These are phyloP conservation scores for Diploscapter pachys DNA, from an alignment of 1,140 invertebrate genomes.

Conservation along the genomic window DNA sequence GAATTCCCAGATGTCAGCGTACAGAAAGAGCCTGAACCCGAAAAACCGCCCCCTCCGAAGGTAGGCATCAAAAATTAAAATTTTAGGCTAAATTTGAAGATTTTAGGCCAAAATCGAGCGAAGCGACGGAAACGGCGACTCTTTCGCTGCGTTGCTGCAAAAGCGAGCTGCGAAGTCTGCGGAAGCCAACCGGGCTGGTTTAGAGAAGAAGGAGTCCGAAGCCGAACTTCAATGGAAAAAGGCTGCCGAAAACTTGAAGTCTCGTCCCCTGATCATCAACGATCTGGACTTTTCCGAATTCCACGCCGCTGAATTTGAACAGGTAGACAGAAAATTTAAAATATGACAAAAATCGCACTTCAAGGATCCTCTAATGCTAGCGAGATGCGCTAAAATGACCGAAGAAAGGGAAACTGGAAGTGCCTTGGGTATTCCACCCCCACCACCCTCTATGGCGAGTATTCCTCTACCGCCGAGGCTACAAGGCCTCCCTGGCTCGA, in stretches of 20 bases:
- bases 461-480: conserved; percentile 45
- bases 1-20: conserved; percentile 42
- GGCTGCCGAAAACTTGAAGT: conserved; percentile 73
- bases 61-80: conserved; percentile 10
- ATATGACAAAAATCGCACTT: conserved; percentile 8
- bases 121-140: conserved; percentile 57
- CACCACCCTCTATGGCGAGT: conserved; percentile 52
- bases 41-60: conserved; percentile 29
- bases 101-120: conserved; percentile 21
- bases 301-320: conserved; percentile 65
- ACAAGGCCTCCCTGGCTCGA: conserved; percentile 35
- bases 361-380: conserved; percentile 51
- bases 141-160: conserved; percentile 58
- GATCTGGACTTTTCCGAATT: conserved; percentile 94
- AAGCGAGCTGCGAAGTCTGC: conserved; percentile 55
- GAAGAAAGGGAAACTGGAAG: conserved; percentile 45
- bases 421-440: conserved; percentile 58
- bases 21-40: conserved; percentile 25
- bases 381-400: conserved; percentile 44
- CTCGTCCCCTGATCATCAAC: conserved; percentile 78
- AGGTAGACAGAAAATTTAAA: background rate
- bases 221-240: conserved; percentile 81
- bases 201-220: conserved; percentile 75
- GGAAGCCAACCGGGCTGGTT: conserved; percentile 49
- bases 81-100: background rate